These are phyloP conservation scores for Gorsachius magnificus DNA, from an alignment of 2,797 vertebrate species.

Conservation along the genomic window DNA sequence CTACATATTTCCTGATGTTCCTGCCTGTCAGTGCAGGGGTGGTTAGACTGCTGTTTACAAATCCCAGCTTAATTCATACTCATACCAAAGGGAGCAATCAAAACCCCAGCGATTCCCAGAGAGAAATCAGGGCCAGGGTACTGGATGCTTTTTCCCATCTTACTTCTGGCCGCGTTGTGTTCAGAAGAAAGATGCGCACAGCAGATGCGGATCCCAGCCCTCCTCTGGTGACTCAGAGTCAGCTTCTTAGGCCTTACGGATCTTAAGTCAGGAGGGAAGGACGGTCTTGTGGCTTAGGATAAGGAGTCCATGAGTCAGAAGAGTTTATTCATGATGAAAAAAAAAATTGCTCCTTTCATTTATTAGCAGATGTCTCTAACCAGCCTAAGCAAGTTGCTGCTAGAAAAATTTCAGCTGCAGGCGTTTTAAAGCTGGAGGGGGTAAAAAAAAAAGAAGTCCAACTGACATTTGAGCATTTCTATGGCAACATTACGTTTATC, in stretches of 20 bases:
- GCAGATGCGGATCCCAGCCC: background rate
- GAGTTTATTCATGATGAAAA: background rate
- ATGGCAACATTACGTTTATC: background rate
- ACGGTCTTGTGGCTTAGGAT: slow-evolving; percentile 6
- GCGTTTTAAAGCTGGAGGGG: background rate
- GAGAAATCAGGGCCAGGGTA: background rate
- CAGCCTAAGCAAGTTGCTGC: background rate
- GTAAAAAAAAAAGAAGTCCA: background rate
- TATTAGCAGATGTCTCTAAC: background rate
- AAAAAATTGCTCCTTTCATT: background rate
- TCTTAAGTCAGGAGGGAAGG: background rate
- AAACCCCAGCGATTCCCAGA: background rate
- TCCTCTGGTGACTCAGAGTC: slow-evolving; percentile 20
- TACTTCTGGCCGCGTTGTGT: background rate
- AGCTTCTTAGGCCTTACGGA: background rate
- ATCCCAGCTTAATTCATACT: background rate
- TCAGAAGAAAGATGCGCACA: background rate
- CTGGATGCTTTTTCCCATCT: background rate
- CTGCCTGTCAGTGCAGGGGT: background rate
- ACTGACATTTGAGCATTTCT: background rate
- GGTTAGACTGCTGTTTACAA: background rate
- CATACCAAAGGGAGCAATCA: background rate
- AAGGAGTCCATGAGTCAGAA: slow-evolving; percentile 12
- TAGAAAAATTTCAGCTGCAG: background rate
- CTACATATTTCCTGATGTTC: background rate